These are phyloP conservation scores for Trypoxylus dichotomus DNA, from an alignment of 1,140 invertebrate species.

Conservation along the genomic window DNA sequence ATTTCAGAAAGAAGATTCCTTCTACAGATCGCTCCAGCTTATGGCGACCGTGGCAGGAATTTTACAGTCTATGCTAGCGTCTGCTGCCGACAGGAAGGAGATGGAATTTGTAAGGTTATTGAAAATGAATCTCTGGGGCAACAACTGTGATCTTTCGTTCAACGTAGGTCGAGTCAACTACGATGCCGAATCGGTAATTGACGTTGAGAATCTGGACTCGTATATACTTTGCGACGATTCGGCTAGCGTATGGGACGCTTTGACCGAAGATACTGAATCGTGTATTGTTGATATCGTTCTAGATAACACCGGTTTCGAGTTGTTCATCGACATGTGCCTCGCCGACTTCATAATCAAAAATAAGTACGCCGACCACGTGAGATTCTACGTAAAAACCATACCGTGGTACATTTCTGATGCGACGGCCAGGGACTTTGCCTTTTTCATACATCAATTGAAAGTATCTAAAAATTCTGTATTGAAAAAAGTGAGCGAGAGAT, in stretches of 20 bases:
- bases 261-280: constrained; percentile 45
- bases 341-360: constrained; percentile 75
- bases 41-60: constrained; percentile 62
- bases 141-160: constrained; percentile 88
- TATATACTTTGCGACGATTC: constrained; percentile 74
- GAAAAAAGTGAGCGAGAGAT: constrained; percentile 57
- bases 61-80: constrained; percentile 46
- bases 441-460: constrained; percentile 60
- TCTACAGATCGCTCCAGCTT: constrained; percentile 59
- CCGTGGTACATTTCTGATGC: constrained; percentile 98
- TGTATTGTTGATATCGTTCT: constrained; percentile 73
- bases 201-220: constrained; percentile 64
- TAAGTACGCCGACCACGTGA: constrained; percentile 69
- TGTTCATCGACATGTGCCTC: constrained; percentile 88
- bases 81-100: constrained; percentile 51
- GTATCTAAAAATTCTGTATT: constrained; percentile 50
- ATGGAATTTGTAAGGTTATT: constrained; percentile 60
- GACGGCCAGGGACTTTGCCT: constrained; percentile 74
- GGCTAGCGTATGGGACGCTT: constrained; percentile 58
- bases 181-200: background rate
- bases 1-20: constrained; percentile 69
- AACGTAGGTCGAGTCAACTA: constrained; percentile 64
- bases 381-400: constrained; percentile 86
- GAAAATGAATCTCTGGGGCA: constrained; percentile 71
- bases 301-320: constrained; percentile 94